Conservation (phyloP, 2,797 vertebrate species). For the Tragelaphus oryx region DNA sequence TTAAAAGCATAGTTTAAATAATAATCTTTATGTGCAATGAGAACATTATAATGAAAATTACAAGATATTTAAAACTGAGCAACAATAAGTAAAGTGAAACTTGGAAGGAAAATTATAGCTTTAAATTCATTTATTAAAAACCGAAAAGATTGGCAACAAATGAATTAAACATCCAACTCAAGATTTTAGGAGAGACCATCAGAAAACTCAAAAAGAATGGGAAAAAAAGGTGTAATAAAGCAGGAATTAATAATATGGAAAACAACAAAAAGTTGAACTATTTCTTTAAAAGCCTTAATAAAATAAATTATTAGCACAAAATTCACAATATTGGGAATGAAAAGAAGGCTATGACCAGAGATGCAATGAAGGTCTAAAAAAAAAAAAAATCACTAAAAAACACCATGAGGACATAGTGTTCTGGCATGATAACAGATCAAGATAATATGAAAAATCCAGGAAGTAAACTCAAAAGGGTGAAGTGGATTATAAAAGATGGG, state of each 20-base stretch:
- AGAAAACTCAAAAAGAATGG: neutral
- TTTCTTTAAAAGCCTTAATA: slow-evolving; percentile 1
- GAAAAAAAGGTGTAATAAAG: neutral
- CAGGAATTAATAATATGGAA: neutral
- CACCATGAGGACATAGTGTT: neutral
- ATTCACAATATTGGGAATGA: neutral
- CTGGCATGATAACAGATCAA: neutral
- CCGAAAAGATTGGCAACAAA: slow-evolving; percentile 3
- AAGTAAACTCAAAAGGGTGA: neutral
- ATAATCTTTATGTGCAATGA: neutral
- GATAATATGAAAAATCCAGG: neutral
- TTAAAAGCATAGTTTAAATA: slow-evolving; percentile 44
- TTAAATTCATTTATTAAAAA: slow-evolving; percentile 32
- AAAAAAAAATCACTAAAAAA: neutral
- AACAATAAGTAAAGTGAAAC: slow-evolving; percentile 34
- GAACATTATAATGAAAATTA: slow-evolving; percentile 20
- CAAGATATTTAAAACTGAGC: slow-evolving; percentile 40
- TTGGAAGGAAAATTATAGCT: slow-evolving; percentile 22
- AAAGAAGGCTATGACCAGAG: neutral
- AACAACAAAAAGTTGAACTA: neutral
- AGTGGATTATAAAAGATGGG: neutral
- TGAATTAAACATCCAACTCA: neutral
- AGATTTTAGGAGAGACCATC: neutral
- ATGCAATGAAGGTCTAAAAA: neutral
- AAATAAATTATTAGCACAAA: slow-evolving; percentile 15